These are phyloP conservation scores for Corythornis leucogaster DNA, from an alignment of 2,797 vertebrate species.

Conservation along the genomic window DNA sequence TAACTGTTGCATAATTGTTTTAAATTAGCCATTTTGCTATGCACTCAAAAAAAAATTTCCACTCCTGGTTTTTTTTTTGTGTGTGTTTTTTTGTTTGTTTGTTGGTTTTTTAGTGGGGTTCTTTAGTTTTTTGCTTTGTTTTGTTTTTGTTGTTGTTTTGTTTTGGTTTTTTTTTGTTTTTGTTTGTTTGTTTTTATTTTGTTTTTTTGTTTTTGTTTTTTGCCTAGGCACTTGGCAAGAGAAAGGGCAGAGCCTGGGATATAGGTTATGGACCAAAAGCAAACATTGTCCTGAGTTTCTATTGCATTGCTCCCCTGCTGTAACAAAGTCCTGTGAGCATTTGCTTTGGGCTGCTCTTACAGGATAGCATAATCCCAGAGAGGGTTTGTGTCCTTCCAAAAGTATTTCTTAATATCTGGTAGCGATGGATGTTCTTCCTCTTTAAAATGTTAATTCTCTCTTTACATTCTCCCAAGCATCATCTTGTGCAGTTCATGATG, in stretches of 20 bases:
- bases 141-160: neutral
- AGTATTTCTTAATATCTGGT: neutral
- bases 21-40: slow-evolving; percentile 70
- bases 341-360: neutral
- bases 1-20: slow-evolving; percentile 77
- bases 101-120: too few relatives aligned
- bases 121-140: too few relatives aligned
- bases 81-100: too few relatives aligned
- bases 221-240: slow-evolving; percentile 8
- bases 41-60: slow-evolving; percentile 22
- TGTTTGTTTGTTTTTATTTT: neutral
- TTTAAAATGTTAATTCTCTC: neutral
- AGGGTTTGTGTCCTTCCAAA: neutral
- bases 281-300: neutral
- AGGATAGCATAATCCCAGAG: neutral
- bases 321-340: neutral
- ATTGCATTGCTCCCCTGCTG: neutral
- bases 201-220: slow-evolving; percentile 13
- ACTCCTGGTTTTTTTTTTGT: neutral
- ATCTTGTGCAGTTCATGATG: fast-evolving
- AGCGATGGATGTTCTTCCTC: neutral
- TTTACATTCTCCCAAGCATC: neutral
- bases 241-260: neutral
- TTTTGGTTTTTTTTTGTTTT: neutral
- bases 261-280: neutral